These are phyloP conservation scores for Lepus americanus DNA, from an alignment of 2,113 vertebrate species.

Conservation along the genomic window DNA sequence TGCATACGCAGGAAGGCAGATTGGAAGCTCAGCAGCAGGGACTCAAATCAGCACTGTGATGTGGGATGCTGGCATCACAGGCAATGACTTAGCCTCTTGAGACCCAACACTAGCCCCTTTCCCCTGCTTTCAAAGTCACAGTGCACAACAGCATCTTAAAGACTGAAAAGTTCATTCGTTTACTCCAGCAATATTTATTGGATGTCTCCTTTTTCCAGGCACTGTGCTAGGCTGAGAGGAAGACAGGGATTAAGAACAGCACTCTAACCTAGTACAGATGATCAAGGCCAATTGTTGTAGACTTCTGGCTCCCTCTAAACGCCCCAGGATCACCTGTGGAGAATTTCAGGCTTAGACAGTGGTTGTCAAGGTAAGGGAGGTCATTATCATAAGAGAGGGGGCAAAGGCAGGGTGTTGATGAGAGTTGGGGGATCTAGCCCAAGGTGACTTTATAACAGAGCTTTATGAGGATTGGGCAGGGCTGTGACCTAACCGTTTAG, in stretches of 20 bases:
- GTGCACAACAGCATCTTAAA: background rate
- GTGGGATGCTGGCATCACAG: too few relatives aligned
- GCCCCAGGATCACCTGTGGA: background rate
- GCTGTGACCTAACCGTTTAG: background rate
- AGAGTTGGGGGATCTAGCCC: background rate
- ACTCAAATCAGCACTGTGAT: too few relatives aligned
- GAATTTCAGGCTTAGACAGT: background rate
- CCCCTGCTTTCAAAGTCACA: background rate
- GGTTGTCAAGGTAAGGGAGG: background rate
- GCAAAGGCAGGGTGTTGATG: slow-evolving; percentile 3
- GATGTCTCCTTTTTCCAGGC: too few relatives aligned
- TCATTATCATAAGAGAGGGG: background rate
- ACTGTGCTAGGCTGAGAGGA: too few relatives aligned
- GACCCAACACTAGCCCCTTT: too few relatives aligned
- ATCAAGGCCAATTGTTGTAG: background rate
- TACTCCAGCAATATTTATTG: too few relatives aligned
- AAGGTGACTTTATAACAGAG: background rate
- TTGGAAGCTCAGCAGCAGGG: too few relatives aligned
- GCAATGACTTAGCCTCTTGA: too few relatives aligned
- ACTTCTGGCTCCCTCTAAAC: background rate
- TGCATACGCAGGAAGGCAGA: too few relatives aligned
- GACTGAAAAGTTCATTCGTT: background rate
- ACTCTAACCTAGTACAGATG: background rate
- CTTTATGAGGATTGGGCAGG: background rate
- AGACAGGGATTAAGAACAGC: background rate